Evolutionary conservation across 2,113 vertebrate species (phyloP).

Genomic region (Piprites chloris): DNA sequence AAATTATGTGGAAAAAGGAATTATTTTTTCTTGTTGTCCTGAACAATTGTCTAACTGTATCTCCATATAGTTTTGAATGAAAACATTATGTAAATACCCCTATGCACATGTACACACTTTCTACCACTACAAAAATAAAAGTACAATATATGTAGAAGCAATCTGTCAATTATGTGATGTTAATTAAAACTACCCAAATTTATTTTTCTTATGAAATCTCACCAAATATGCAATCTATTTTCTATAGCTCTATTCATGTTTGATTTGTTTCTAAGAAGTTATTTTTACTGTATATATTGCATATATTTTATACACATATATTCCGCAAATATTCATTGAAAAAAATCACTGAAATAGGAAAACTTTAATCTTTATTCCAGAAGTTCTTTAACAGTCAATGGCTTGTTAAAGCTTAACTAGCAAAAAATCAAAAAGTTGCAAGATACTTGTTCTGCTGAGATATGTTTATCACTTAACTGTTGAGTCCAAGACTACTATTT

Average conservation of each 20-base stretch:
- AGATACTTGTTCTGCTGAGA: neutral
- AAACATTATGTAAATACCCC: neutral
- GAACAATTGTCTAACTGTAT: neutral
- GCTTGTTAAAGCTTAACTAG: neutral
- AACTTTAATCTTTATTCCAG: neutral
- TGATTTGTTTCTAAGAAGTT: neutral
- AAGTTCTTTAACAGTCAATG: neutral
- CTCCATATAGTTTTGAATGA: neutral
- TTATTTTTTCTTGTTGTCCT: neutral
- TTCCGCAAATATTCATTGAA: neutral
- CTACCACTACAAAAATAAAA: neutral
- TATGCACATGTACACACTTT: rapidly evolving
- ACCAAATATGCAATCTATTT: neutral
- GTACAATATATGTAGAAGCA: neutral
- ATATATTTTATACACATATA: neutral
- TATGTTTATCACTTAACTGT: neutral
- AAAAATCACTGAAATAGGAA: neutral
- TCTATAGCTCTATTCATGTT: neutral
- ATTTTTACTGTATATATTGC: neutral
- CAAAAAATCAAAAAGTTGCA: neutral
- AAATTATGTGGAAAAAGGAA: neutral
- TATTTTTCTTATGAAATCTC: neutral
- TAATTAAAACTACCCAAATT: neutral
- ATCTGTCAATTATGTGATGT: neutral
- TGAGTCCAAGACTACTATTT: neutral